Evolutionary conservation across 2,888 invertebrate species (phyloP).

Genomic region (Caenorhabditis sp.): DNA sequence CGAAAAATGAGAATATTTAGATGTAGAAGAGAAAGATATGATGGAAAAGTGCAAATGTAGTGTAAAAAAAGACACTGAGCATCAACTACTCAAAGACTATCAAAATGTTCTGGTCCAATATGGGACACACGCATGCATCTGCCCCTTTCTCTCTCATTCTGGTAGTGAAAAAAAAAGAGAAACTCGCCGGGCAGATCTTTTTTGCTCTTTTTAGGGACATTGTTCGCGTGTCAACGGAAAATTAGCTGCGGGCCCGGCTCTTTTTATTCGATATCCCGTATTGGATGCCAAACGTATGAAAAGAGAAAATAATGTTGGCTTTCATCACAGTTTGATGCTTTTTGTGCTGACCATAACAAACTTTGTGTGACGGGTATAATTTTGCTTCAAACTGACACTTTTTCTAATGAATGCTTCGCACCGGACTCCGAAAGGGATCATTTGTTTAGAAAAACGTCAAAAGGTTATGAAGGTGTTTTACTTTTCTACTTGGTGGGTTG

Average conservation of each 20-base stretch:
- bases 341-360: conserved; percentile 8
- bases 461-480: too few relatives aligned
- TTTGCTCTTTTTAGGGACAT: conserved; percentile 38
- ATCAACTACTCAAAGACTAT: conserved; percentile 27
- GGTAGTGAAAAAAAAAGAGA: too few relatives aligned
- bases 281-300: conserved; percentile 13
- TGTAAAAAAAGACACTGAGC: not conserved
- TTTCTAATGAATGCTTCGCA: too few relatives aligned
- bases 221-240: conserved; percentile 50
- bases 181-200: conserved; percentile 37
- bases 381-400: too few relatives aligned
- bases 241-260: conserved; percentile 27
- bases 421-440: too few relatives aligned
- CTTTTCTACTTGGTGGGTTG: conserved; percentile 12
- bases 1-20: conserved; percentile 15
- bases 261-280: conserved; percentile 42
- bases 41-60: not conserved
- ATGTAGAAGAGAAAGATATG: too few relatives aligned
- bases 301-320: too few relatives aligned
- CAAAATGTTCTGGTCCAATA: conserved; percentile 26
- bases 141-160: too few relatives aligned
- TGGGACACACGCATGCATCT: too few relatives aligned
- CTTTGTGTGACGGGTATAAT: not conserved
- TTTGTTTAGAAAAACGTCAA: too few relatives aligned
- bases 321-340: too few relatives aligned